Evolutionary conservation across 2,113 vertebrate genomes (phyloP), one percentile per base, ranked within the genome.

Genomic region (Vanacampus margaritifer): DNA sequence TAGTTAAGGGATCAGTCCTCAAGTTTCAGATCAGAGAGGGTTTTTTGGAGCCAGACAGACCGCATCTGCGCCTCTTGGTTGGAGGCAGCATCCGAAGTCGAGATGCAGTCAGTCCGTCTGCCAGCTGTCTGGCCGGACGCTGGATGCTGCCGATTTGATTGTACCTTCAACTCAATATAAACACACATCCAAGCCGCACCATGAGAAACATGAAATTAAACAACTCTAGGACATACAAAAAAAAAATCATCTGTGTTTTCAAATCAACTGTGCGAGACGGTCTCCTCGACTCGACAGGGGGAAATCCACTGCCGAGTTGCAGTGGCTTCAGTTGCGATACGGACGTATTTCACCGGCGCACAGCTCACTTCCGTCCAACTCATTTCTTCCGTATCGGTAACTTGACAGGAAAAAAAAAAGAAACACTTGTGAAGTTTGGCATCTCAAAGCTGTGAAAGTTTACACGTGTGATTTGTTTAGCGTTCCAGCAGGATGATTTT

Each of bases 401-500:
- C 69, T 70, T 79, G 76, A 73, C 53, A 80, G 39, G 14, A 26
- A 3, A 45, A 64, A 35, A 46, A 57, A 78, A 46, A 10, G 3
- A 45, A 64, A 45, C 24, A 59, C 72, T 78, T 61, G 0, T 3
- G 1, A 72, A 65, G 64, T 71, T 56, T 0, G 0, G 2, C 21
- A 1, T n/a, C 6, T 48, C 5, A 0, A 28, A 26, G 21, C 19
- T 35, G 1, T 5, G 2, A 45, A 26, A 45, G 37, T 43, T 48
- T 11, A 23, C 9, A 2, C n/a, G 48, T 61, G 59, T 23, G 28
- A 19, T 12, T 32, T 48, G 17, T 50, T 17, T 3, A 16, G 6
- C 21, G 21, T 12, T 19, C 1, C 37, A 3, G 11, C 53, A 12
- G 10, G 0, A 98, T 98, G 96, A 94, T 95, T 86, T 76, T 95